phyloP scores from a whole-genome alignment of 2,797 vertebrate genomes.

The Dendrocincla fuliginosa region DNA sequence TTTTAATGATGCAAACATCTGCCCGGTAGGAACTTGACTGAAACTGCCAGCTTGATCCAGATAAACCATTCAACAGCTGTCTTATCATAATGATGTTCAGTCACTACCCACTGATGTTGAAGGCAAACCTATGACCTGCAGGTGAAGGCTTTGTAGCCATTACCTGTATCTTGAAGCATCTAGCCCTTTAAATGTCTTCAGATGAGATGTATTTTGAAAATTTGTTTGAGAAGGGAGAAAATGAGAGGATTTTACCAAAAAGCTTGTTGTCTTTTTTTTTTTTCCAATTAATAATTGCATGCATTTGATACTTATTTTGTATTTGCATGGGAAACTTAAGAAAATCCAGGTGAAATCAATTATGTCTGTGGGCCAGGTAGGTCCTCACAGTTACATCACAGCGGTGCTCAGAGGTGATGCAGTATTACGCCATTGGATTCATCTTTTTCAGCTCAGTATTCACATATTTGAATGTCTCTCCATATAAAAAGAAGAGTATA shows the following conservation, averaged over 20 bases:
- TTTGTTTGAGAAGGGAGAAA: not conserved
- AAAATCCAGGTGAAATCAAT: not conserved
- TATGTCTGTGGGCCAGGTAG: not conserved
- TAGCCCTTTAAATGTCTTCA: not conserved
- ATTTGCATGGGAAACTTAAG: not conserved
- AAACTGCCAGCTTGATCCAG: slow-evolving; percentile 1
- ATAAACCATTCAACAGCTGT: not conserved
- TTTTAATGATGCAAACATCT: not conserved
- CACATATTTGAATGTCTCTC: not conserved
- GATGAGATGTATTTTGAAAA: not conserved
- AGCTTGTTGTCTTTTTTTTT: not conserved
- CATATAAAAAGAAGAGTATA: not conserved
- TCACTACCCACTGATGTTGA: not conserved
- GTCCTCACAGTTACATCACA: not conserved
- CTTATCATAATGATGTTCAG: not conserved
- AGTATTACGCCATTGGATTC: not conserved
- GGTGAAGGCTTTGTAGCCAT: not conserved
- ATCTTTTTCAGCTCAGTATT: not conserved
- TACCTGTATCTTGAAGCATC: not conserved
- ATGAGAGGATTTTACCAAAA: not conserved
- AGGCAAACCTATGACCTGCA: not conserved
- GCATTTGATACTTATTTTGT: not conserved
- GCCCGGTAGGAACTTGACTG: not conserved
- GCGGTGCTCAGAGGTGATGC: not conserved
- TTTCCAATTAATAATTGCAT: not conserved